Conservation (phyloP, 1,140 invertebrate species). For the Papilio machaon region DNA sequence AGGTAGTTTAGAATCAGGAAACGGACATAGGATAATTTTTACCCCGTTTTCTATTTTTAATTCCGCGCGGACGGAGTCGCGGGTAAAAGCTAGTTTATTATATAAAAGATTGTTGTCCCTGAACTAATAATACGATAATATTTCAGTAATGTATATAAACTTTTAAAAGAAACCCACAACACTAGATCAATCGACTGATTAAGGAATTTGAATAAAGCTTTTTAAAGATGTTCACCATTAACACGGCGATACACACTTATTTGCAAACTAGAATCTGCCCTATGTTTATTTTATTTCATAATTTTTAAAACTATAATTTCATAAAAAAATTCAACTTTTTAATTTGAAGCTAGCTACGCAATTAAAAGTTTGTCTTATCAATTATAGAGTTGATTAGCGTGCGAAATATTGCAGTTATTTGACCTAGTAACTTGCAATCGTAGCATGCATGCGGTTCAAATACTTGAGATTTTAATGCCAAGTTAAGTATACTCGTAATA, state of each 20-base stretch:
- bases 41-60: no score
- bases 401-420: not conserved
- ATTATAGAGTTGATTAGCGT: not conserved
- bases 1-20: no score
- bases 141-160: not conserved
- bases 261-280: no score
- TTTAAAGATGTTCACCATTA: no score
- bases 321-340: not conserved
- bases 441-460: not conserved
- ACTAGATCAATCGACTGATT: not conserved
- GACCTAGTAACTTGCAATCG: not conserved
- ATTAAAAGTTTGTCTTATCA: slow-evolving; percentile 12
- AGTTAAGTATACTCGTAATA: not conserved
- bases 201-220: no score
- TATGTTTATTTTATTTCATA: no score
- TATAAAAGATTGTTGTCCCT: not conserved
- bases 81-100: no score
- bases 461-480: not conserved
- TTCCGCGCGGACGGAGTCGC: no score
- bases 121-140: not conserved
- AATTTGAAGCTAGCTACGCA: not conserved
- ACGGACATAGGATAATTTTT: no score
- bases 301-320: not conserved
- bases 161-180: not conserved
- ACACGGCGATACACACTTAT: no score